phyloP scores from a whole-genome alignment of 2,888 invertebrate species.

The Syrphus vitripennis region DNA sequence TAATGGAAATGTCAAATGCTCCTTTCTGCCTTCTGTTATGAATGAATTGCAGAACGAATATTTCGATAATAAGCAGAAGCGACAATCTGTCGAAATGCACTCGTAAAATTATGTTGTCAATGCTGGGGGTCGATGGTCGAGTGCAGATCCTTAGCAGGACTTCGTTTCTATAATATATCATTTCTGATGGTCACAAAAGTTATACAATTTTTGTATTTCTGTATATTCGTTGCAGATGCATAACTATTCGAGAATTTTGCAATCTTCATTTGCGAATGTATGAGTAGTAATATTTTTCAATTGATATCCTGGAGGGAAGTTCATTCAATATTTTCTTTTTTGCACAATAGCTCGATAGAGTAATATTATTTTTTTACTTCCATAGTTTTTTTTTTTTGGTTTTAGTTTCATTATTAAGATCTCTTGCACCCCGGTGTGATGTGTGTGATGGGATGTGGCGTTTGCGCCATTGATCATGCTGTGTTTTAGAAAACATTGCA shows the following conservation, averaged over 20 bases:
- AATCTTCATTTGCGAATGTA: slow-evolving; percentile 18
- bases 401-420: neutral
- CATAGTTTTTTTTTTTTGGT: slow-evolving; percentile 3
- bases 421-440: slow-evolving; percentile 4
- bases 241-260: slow-evolving; percentile 12
- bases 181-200: slow-evolving; percentile 16
- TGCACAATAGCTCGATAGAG: slow-evolving; percentile 17
- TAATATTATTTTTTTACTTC: slow-evolving; percentile 40
- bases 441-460: slow-evolving; percentile 29
- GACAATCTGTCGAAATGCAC: slow-evolving; percentile 67
- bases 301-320: slow-evolving; percentile 63
- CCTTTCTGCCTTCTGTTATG: slow-evolving; percentile 16
- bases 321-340: slow-evolving; percentile 59
- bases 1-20: slow-evolving; percentile 57
- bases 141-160: slow-evolving; percentile 41
- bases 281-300: slow-evolving; percentile 49
- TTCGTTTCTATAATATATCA: slow-evolving; percentile 32
- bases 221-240: slow-evolving; percentile 51
- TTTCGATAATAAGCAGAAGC: slow-evolving; percentile 46
- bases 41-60: slow-evolving; percentile 1
- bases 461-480: slow-evolving; percentile 59
- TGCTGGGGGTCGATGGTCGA: slow-evolving; percentile 63
- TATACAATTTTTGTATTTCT: neutral
- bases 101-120: slow-evolving; percentile 68
- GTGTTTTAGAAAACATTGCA: slow-evolving; percentile 55